These are phyloP conservation scores for Sebastiscus albofasciatus DNA, from an alignment of 2,797 vertebrate genomes.

Conservation along the genomic window DNA sequence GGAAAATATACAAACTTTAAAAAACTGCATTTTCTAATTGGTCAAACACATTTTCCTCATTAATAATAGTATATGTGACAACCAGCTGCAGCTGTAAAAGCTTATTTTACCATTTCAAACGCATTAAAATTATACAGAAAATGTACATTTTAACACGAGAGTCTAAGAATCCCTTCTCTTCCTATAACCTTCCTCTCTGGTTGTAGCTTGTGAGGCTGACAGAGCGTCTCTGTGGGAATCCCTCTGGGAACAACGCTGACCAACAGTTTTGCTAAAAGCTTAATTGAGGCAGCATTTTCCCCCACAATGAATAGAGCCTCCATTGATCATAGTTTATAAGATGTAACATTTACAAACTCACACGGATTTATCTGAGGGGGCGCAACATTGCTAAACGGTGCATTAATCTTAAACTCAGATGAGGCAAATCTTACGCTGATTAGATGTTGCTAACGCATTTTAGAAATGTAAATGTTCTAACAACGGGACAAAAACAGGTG, in stretches of 20 bases:
- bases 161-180: background rate
- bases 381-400: too few relatives aligned
- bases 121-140: background rate
- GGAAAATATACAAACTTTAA: background rate
- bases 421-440: background rate
- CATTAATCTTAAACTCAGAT: background rate
- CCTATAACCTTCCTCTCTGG: background rate
- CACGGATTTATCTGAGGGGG: background rate
- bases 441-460: background rate
- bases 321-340: background rate
- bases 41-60: background rate
- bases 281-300: background rate
- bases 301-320: background rate
- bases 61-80: background rate
- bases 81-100: background rate
- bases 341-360: background rate
- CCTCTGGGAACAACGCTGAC: background rate
- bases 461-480: background rate
- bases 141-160: background rate
- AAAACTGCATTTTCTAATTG: background rate
- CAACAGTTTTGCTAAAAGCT: background rate
- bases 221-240: background rate
- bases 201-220: background rate
- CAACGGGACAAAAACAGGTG: too few relatives aligned
- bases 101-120: background rate